Conservation (phyloP, 2,797 vertebrate genomes). For the Pachyuromys duprasi region DNA sequence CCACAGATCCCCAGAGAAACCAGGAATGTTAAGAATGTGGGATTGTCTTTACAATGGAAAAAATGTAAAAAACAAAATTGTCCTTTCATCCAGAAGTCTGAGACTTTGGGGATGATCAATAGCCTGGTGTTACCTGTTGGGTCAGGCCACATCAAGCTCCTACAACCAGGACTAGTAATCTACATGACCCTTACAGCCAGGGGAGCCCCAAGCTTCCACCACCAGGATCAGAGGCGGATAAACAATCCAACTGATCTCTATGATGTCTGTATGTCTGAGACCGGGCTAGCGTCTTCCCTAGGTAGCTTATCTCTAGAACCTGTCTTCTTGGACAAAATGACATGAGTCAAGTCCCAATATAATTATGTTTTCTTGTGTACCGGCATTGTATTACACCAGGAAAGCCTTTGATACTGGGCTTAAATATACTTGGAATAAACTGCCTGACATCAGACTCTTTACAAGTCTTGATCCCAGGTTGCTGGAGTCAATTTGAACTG, state of each 20-base stretch:
- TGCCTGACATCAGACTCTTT: not conserved
- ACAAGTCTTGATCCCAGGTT: not conserved
- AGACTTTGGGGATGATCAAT: no score
- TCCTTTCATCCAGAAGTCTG: no score
- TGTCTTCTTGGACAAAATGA: not conserved
- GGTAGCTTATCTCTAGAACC: not conserved
- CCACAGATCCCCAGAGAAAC: no score
- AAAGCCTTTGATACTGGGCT: not conserved
- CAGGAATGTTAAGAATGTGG: no score
- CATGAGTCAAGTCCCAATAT: not conserved
- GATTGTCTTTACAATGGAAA: no score
- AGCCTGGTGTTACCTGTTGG: no score
- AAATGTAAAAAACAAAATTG: no score
- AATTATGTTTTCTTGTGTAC: not conserved
- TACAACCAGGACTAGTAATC: no score
- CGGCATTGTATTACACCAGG: not conserved
- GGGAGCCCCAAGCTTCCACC: not conserved
- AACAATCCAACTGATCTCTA: not conserved
- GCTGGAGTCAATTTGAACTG: not conserved
- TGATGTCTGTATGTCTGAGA: not conserved
- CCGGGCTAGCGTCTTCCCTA: no score
- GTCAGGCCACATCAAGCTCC: no score
- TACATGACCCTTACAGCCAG: not conserved
- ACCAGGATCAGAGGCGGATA: not conserved
- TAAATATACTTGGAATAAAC: not conserved